Evolutionary conservation across 2,797 vertebrate genomes (phyloP), one percentile per base, ranked within the genome.

Genomic region (Scolopax rusticola): DNA sequence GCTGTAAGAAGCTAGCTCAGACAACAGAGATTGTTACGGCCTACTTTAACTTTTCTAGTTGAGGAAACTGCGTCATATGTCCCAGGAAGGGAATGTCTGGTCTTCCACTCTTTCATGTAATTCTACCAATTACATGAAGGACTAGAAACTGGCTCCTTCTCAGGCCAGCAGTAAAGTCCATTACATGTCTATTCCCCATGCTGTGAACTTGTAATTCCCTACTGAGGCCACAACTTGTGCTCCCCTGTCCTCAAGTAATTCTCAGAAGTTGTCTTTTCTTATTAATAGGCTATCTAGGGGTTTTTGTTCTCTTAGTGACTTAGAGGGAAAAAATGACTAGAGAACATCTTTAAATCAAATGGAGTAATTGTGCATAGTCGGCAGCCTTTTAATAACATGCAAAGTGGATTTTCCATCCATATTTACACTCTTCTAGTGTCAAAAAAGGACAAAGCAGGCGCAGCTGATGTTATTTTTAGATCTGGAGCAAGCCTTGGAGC

Each of bases 391-490:
- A 76, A 81, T 36, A 76, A 76, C 12, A 60, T 41, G 21, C 23
- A 50, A 68, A 89, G 56, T 89, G 41, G 28, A 85, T 94, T 84
- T 82, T 85, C 70, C 25, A 80, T 63, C 85, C 43, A n/a, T 82
- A 77, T 92, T 95, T 89, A 70, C 53, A 57, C 7, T 70, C 30
- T 77, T 70, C 59, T 64, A 33, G 38, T 89, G 68, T 70, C 24
- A 59, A 41, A 89, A 96, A 70, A 93, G 64, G 70, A 84, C 43
- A 89, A 88, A 90, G 53, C 19, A 95, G 60, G 47, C 90, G 83
- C 33, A 88, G 86, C 47, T 89, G 85, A 64, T 59, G 57, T 18
- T 95, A 93, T 96, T 97, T 96, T 96, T 91, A 95, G 95, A 45
- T 56, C 24, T 89, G 48, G 65, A 93, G 41, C 24, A 33, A 36